Conservation (phyloP, 2,888 invertebrate genomes). For the Megastigmus dorsalis region DNA sequence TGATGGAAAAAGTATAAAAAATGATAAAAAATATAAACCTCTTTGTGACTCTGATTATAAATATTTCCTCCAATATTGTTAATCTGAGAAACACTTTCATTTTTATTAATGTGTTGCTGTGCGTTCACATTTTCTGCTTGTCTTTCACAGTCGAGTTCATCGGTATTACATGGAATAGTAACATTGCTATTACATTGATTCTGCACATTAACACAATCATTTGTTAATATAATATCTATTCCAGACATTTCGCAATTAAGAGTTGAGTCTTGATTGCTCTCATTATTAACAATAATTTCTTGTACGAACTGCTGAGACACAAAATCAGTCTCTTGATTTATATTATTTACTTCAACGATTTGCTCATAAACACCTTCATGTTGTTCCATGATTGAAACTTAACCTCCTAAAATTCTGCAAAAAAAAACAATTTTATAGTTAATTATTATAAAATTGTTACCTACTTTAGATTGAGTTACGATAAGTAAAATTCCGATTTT, state of each 20-base stretch:
- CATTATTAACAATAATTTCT: slow-evolving; percentile 48
- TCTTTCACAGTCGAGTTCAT: slow-evolving; percentile 27
- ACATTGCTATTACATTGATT: slow-evolving; percentile 36
- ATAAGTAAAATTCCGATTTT: too few relatives aligned
- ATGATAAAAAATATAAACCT: slow-evolving; percentile 37
- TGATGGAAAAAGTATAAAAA: not conserved
- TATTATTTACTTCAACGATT: slow-evolving; percentile 34
- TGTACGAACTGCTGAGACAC: slow-evolving; percentile 35
- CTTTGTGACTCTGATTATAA: slow-evolving; percentile 25
- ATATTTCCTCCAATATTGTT: slow-evolving; percentile 39
- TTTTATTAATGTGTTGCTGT: slow-evolving; percentile 21
- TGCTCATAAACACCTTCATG: slow-evolving; percentile 44
- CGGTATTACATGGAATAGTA: slow-evolving; percentile 12
- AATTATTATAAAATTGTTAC: too few relatives aligned
- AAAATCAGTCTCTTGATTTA: slow-evolving; percentile 31
- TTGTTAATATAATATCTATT: slow-evolving; percentile 46
- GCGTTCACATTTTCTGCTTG: slow-evolving; percentile 27
- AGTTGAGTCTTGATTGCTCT: slow-evolving; percentile 33
- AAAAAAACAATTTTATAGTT: too few relatives aligned
- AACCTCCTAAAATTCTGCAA: not conserved
- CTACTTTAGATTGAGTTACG: too few relatives aligned
- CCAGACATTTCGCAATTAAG: slow-evolving; percentile 38
- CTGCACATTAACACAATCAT: slow-evolving; percentile 43
- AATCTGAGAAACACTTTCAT: slow-evolving; percentile 21
- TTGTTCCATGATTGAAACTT: slow-evolving; percentile 47